Percentiles rank a stretch among this genome's conserved stretches.
phyloP scores from a whole-genome alignment of 1,140 invertebrate species.

The Philopotamus ludificatus region DNA sequence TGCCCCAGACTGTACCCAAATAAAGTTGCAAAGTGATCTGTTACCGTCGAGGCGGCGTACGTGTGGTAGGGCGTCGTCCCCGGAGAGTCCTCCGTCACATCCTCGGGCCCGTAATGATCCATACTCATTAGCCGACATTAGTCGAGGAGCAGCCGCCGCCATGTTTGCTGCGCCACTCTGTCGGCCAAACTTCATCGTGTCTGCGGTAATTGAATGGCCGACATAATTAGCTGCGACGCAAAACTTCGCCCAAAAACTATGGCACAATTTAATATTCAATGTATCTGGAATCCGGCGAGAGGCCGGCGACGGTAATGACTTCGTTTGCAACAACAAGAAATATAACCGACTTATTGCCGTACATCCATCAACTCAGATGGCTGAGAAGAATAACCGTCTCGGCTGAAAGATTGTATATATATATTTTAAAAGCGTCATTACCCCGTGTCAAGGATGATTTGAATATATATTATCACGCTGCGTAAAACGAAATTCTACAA shows the following conservation, averaged over 20 bases:
- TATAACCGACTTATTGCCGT: slow-evolving; percentile 25
- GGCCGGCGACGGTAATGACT: slow-evolving; percentile 14
- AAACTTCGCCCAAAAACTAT: neutral
- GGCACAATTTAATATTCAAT: too few relatives aligned
- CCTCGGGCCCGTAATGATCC: slow-evolving; percentile 7
- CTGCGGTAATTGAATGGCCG: slow-evolving; percentile 1
- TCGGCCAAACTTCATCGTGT: neutral
- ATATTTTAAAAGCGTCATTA: too few relatives aligned
- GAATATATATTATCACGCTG: too few relatives aligned
- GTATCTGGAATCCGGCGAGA: neutral
- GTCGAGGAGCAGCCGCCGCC: neutral
- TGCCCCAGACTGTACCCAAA: neutral
- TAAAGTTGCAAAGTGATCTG: slow-evolving; percentile 13
- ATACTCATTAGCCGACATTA: slow-evolving; percentile 25
- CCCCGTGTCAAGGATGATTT: too few relatives aligned
- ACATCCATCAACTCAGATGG: slow-evolving; percentile 12
- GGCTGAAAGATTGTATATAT: too few relatives aligned
- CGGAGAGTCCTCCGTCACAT: slow-evolving; percentile 7
- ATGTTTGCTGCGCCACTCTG: neutral
- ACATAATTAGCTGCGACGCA: neutral
- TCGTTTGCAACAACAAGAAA: slow-evolving; percentile 17
- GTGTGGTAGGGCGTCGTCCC: neutral
- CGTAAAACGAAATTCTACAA: too few relatives aligned
- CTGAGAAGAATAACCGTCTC: slow-evolving; percentile 15
- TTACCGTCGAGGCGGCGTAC: neutral